Evolutionary conservation across 2,888 invertebrate species (phyloP).

Genomic region (Chrysolina americana): DNA sequence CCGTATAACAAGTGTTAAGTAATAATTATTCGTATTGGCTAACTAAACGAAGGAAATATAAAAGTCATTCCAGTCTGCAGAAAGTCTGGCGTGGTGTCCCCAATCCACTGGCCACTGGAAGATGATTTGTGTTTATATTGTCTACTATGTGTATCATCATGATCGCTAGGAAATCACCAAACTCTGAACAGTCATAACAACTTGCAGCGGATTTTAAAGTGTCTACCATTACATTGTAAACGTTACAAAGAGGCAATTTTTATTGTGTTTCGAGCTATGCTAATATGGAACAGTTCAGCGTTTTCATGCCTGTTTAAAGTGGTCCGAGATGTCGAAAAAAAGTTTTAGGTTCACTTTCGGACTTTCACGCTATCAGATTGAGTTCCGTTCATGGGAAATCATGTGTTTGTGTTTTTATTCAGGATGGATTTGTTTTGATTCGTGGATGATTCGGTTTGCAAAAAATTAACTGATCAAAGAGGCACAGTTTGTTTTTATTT

Average conservation of each 20-base stretch:
- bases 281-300: slow-evolving; percentile 17
- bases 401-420: not conserved
- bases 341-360: slow-evolving; percentile 18
- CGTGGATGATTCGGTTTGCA: no score
- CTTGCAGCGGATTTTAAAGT: slow-evolving; percentile 61
- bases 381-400: not conserved
- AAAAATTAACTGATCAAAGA: no score
- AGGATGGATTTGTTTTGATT: no score
- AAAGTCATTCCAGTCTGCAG: slow-evolving; percentile 66
- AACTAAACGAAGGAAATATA: slow-evolving; percentile 21
- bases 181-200: slow-evolving; percentile 69
- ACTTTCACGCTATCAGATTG: not conserved
- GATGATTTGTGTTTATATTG: slow-evolving; percentile 68
- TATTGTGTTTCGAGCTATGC: slow-evolving; percentile 22
- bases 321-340: not conserved
- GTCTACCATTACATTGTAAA: slow-evolving; percentile 26
- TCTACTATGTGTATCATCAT: slow-evolving; percentile 65
- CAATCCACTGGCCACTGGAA: slow-evolving; percentile 62
- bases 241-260: slow-evolving; percentile 11
- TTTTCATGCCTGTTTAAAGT: slow-evolving; percentile 22
- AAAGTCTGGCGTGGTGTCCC: slow-evolving; percentile 62
- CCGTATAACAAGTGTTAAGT: slow-evolving; percentile 8
- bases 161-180: slow-evolving; percentile 67
- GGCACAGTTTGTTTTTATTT: no score
- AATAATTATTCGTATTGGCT: slow-evolving; percentile 17